A percentile compares a stretch with the other conserved stretches of the same genome.
Evolutionary conservation across 2,113 vertebrate species (phyloP).

Genomic region (Campylorhamphus procurvoides): DNA sequence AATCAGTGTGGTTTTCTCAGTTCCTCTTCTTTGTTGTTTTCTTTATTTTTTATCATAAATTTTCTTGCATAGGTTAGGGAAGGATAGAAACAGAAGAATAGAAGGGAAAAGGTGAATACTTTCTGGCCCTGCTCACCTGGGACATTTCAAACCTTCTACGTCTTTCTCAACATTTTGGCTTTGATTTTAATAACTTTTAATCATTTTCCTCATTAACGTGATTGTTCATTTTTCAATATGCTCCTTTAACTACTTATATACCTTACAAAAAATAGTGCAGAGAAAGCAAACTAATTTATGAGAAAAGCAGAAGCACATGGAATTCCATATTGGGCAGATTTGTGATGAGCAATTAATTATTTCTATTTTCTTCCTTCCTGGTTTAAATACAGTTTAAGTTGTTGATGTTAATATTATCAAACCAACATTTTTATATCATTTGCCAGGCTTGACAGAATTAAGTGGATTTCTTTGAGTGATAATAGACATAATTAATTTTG

Average conservation of each 20-base stretch:
- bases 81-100: not conserved
- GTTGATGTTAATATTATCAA: conserved; percentile 52
- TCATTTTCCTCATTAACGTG: conserved; percentile 1
- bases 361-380: conserved; percentile 57
- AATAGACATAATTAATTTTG: conserved; percentile 70
- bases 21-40: not conserved
- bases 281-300: conserved; percentile 59
- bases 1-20: not conserved
- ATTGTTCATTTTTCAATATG: conserved; percentile 51
- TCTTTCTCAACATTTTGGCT: not conserved
- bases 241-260: conserved; percentile 49
- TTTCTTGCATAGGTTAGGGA: not conserved
- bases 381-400: conserved; percentile 71
- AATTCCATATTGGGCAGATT: conserved; percentile 71
- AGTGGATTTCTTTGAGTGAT: conserved; percentile 64
- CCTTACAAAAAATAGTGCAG: conserved; percentile 12
- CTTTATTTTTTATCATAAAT: not conserved
- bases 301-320: conserved; percentile 62
- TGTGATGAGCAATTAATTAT: conserved; percentile 72
- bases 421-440: conserved; percentile 44
- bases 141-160: not conserved
- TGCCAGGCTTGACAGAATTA: conserved; percentile 54
- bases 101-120: not conserved
- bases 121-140: not conserved
- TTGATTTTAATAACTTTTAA: conserved; percentile 47